Conservation (phyloP, 2,888 invertebrate genomes). For the Drosophila nigricruria region DNA sequence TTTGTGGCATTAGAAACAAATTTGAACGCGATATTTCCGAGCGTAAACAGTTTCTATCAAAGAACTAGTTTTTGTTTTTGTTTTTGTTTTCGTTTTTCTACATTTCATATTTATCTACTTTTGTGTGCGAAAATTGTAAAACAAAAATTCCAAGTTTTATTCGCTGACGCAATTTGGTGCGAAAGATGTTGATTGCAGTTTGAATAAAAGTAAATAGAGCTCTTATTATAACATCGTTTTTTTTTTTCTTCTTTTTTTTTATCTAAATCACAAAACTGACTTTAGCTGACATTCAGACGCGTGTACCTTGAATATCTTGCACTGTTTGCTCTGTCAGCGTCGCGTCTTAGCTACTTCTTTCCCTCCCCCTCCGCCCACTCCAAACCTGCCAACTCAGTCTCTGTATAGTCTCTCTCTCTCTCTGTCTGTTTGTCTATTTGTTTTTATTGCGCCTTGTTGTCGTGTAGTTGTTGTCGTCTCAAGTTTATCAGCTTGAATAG, state of each 20-base stretch:
- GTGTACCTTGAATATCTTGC: slow-evolving; percentile 50
- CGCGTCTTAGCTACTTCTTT: slow-evolving; percentile 8
- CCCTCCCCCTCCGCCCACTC: neutral
- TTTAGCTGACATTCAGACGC: slow-evolving; percentile 56
- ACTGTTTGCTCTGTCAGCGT: slow-evolving; percentile 60
- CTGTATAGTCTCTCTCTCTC: neutral
- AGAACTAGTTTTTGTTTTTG: slow-evolving; percentile 1
- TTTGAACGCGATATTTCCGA: slow-evolving; percentile 5
- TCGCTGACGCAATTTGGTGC: slow-evolving; percentile 48
- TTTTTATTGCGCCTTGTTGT: slow-evolving; percentile 67
- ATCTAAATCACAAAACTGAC: slow-evolving; percentile 69
- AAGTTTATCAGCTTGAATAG: slow-evolving; percentile 68
- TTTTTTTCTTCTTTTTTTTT: slow-evolving; percentile 32
- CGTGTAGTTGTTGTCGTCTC: slow-evolving; percentile 59
- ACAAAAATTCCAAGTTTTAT: slow-evolving; percentile 31
- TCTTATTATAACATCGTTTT: slow-evolving; percentile 18
- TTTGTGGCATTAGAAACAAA: slow-evolving; percentile 15
- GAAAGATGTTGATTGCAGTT: slow-evolving; percentile 35
- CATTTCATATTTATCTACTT: neutral
- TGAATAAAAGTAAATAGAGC: slow-evolving; percentile 23
- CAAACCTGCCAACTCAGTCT: neutral
- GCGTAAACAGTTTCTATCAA: slow-evolving; percentile 18
- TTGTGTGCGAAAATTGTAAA: slow-evolving; percentile 7
- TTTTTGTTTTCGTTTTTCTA: neutral
- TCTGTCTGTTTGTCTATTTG: slow-evolving; percentile 46